These are phyloP conservation scores for Eudasyphora cyanicolor DNA, from an alignment of 2,888 invertebrate species.

Conservation along the genomic window DNA sequence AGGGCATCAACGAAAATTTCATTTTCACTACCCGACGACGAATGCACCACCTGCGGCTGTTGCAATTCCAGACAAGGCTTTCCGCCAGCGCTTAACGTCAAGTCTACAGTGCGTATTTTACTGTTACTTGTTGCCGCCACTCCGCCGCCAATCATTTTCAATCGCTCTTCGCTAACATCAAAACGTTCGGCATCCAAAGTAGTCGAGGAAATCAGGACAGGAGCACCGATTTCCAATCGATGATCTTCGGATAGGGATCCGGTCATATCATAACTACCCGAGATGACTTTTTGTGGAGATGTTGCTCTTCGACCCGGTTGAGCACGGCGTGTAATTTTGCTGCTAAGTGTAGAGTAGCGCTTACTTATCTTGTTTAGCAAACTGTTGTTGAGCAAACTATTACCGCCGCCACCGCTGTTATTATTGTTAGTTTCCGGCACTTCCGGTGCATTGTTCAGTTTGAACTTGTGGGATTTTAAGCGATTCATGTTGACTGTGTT, in stretches of 20 bases:
- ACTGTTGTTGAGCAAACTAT: slow-evolving; percentile 67
- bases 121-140: slow-evolving; percentile 67
- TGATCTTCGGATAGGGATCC: slow-evolving; percentile 78
- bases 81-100: slow-evolving; percentile 25
- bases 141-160: slow-evolving; percentile 75
- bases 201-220: slow-evolving; percentile 78
- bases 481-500: slow-evolving; percentile 71
- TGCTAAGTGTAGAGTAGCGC: slow-evolving; percentile 78
- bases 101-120: slow-evolving; percentile 57
- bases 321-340: slow-evolving; percentile 75
- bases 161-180: slow-evolving; percentile 74
- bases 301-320: slow-evolving; percentile 71
- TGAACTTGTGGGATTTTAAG: slow-evolving; percentile 74
- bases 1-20: slow-evolving; percentile 77
- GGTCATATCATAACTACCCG: slow-evolving; percentile 79
- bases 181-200: slow-evolving; percentile 77
- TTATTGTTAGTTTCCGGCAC: slow-evolving; percentile 63
- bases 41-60: slow-evolving; percentile 66
- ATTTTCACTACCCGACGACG: slow-evolving; percentile 75
- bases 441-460: slow-evolving; percentile 59
- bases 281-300: slow-evolving; percentile 74
- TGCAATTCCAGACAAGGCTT: slow-evolving; percentile 39
- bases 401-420: slow-evolving; percentile 41
- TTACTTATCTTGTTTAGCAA: slow-evolving; percentile 77
- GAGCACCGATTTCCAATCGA: slow-evolving; percentile 79